Evolutionary conservation across 2,888 invertebrate genomes (phyloP).

Genomic region (Andrena praecox): DNA sequence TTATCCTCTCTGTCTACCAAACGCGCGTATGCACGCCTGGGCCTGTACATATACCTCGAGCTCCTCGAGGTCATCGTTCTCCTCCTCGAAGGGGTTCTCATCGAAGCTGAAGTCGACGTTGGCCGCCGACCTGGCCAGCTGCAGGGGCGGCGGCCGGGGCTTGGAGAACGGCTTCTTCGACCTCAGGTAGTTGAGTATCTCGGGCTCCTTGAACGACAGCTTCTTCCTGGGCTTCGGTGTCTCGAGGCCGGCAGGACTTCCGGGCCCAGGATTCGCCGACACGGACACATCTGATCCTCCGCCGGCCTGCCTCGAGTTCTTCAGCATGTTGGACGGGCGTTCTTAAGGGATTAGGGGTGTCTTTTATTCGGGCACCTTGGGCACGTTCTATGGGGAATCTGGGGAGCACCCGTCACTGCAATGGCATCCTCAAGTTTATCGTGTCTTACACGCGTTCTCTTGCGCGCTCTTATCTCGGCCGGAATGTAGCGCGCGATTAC

Average conservation of each 20-base stretch:
- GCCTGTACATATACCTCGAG: conserved; percentile 79
- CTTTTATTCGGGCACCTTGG: not conserved
- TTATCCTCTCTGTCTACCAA: conserved; percentile 25
- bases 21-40: not conserved
- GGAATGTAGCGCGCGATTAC: not conserved
- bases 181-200: conserved; percentile 87
- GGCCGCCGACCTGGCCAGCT: conserved; percentile 50
- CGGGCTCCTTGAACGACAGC: conserved; percentile 94
- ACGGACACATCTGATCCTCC: conserved; percentile 34
- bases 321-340: conserved; percentile 47
- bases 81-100: conserved; percentile 79
- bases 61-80: conserved; percentile 81
- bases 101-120: conserved; percentile 69
- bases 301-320: conserved; percentile 48
- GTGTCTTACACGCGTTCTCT: not conserved
- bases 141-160: conserved; percentile 64
- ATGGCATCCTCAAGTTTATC: conserved; percentile 6
- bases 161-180: conserved; percentile 59
- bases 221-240: conserved; percentile 90
- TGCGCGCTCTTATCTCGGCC: conserved; percentile 23
- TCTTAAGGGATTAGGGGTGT: not conserved
- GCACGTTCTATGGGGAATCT: not conserved
- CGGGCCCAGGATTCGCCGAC: conserved; percentile 71
- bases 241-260: conserved; percentile 82
- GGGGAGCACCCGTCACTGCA: not conserved